A percentile compares a stretch with the other conserved stretches of the same genome.
These are phyloP conservation scores for Ridgeia piscesae DNA, from an alignment of 1,140 invertebrate genomes.

Conservation along the genomic window DNA sequence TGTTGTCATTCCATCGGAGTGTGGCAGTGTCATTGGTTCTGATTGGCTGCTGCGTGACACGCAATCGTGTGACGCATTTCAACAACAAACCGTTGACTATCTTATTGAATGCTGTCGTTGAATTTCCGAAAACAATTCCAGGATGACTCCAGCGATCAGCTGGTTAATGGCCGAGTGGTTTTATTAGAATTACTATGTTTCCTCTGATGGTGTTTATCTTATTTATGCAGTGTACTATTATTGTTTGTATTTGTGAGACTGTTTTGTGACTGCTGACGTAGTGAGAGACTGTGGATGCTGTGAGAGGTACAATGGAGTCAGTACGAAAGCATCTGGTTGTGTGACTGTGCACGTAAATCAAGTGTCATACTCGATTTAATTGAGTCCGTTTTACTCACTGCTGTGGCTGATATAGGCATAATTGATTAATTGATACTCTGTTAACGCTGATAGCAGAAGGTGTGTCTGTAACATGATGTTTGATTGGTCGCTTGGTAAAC, in stretches of 20 bases:
- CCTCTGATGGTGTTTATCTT: neutral
- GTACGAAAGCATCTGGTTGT: neutral
- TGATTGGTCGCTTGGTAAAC: neutral
- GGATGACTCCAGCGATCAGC: neutral
- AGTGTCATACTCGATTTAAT: neutral
- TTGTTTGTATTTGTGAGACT: neutral
- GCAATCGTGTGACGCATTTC: neutral
- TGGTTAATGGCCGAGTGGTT: neutral
- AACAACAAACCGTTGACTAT: neutral
- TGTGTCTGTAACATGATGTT: neutral
- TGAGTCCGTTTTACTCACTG: neutral
- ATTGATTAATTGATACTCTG: neutral
- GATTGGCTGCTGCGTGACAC: neutral
- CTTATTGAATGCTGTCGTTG: neutral
- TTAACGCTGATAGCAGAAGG: neutral
- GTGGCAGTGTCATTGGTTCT: neutral
- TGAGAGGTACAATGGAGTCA: neutral
- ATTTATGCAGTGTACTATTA: neutral
- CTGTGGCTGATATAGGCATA: neutral
- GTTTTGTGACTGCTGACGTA: neutral
- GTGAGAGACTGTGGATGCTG: neutral
- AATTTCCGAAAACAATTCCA: neutral
- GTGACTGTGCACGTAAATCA: neutral
- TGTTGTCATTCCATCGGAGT: neutral
- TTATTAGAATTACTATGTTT: neutral